Base-by-base conservation (phyloP, 2,888 invertebrate genomes). In the Stramonita haemastoma region DNA sequence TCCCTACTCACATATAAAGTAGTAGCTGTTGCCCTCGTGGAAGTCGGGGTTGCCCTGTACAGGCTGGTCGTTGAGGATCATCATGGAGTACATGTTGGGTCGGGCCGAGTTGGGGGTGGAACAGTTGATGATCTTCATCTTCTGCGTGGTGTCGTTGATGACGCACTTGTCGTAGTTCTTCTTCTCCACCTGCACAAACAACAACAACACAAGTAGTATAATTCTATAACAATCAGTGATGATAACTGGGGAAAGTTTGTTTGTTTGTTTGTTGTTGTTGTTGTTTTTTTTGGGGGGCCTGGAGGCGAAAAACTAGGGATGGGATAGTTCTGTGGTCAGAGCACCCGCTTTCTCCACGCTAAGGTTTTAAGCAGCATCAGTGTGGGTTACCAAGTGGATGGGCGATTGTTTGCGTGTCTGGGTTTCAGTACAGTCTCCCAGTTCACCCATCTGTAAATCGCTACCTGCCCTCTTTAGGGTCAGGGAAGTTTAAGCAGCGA, bases 31-130 rank as follows among this genome's bases (percentile, higher is more conserved):
- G 22, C 90, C 90, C 56, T 87, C 57, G 11, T 89, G 15, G 88
- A 92, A 92, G 89, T 92, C 92, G n/a, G 92, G 91, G 32, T 89
- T 90, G 46, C 91, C 91, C 11, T 91, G 92, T 5, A 92, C 87
- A 17, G 90, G 85, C 84, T 91, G 91, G 66, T 88, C 90, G 36
- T 87, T 87, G 0, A 83, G 34, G 15, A 92, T 90, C 26, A 89
- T 87, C 26, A 92, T 19, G 19, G 91, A 91, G 89, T 88, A 91
- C 2, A 57, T 22, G n/a, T 89, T 89, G 46, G 87, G 32, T 0
- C 26, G 29, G 8, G 56, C 56, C 26, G 60, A 4, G 32, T 87
- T 84, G 8, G 91, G 91, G n/a, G 77, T 89, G 56, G 89, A 89
- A 84, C 91, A 91, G 89, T 91, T 91, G n/a, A 90, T 32, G 66